Conservation (phyloP, 1,140 invertebrate species). For the Colletes gigas region DNA sequence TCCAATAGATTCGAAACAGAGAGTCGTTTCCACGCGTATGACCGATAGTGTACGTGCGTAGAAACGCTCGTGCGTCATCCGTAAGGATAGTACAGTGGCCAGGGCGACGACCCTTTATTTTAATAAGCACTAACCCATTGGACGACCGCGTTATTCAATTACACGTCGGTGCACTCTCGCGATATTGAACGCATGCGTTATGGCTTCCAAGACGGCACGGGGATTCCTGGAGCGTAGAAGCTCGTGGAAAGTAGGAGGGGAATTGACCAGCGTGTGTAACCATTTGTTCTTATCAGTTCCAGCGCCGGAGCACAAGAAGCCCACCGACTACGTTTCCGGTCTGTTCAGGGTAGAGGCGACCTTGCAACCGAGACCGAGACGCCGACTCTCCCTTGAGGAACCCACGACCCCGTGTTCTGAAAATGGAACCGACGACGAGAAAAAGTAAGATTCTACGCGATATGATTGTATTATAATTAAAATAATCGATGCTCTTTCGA, state of each 20-base stretch:
- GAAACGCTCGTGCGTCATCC: constrained; percentile 28
- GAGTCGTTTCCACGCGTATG: no score
- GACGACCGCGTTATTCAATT: constrained; percentile 76
- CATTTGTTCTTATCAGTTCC: constrained; percentile 81
- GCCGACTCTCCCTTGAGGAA: constrained; percentile 74
- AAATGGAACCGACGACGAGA: constrained; percentile 72
- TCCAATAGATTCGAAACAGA: no score
- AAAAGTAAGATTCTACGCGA: constrained; percentile 70
- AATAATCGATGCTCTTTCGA: not conserved
- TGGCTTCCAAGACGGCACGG: constrained; percentile 62
- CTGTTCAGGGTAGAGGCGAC: constrained; percentile 88
- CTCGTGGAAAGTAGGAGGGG: not conserved
- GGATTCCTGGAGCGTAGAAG: constrained; percentile 42
- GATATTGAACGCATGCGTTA: constrained; percentile 60
- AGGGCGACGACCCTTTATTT: constrained; percentile 75
- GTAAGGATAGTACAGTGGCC: constrained; percentile 1
- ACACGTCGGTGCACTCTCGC: constrained; percentile 54
- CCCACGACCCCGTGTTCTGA: constrained; percentile 66
- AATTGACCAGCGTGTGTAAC: constrained; percentile 16
- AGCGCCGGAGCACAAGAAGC: constrained; percentile 87
- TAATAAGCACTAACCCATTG: constrained; percentile 76
- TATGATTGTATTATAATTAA: not conserved
- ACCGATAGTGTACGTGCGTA: not conserved
- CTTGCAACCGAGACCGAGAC: constrained; percentile 80
- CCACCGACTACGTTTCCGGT: constrained; percentile 90